Percentiles rank a stretch among this genome's conserved stretches.
Conservation (phyloP, 1,140 invertebrate species). For the Drosophila pallidifrons region DNA sequence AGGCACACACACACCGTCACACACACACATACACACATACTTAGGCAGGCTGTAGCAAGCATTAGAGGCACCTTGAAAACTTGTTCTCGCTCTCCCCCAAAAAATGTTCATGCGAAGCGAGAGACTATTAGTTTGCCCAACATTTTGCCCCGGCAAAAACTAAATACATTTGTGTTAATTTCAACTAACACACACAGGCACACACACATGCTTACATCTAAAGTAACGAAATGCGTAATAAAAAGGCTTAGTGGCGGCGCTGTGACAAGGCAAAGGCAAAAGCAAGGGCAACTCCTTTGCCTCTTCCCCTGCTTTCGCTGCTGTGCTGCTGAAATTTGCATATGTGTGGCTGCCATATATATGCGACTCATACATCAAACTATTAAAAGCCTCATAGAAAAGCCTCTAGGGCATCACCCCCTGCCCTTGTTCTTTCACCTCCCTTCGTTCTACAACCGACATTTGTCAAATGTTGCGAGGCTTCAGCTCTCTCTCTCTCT, state of each 20-base stretch:
- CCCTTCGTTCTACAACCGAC: constrained; percentile 44
- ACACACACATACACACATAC: constrained; percentile 15
- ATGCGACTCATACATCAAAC: constrained; percentile 77
- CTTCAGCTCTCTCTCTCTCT: constrained; percentile 50
- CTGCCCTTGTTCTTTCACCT: neutral
- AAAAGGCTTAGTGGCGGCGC: constrained; percentile 49
- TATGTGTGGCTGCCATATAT: constrained; percentile 68
- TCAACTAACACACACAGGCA: constrained; percentile 38
- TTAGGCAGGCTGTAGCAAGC: constrained; percentile 19
- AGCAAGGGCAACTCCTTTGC: constrained; percentile 4
- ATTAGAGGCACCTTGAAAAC: constrained; percentile 64
- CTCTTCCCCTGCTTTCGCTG: neutral
- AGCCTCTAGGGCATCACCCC: constrained; percentile 63
- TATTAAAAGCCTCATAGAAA: constrained; percentile 76
- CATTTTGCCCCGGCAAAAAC: constrained; percentile 61
- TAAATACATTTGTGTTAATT: constrained; percentile 83
- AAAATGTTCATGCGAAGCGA: neutral
- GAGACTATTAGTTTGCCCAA: constrained; percentile 57
- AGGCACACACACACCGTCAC: constrained; percentile 14
- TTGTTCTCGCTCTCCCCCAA: neutral
- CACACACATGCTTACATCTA: constrained; percentile 12
- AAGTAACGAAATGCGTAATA: constrained; percentile 44
- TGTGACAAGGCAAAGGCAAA: constrained; percentile 36
- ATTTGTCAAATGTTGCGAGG: constrained; percentile 79
- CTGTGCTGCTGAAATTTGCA: constrained; percentile 71